Evolutionary conservation across 2,888 invertebrate species (phyloP).

Genomic region (Himalopsyche anomala): DNA sequence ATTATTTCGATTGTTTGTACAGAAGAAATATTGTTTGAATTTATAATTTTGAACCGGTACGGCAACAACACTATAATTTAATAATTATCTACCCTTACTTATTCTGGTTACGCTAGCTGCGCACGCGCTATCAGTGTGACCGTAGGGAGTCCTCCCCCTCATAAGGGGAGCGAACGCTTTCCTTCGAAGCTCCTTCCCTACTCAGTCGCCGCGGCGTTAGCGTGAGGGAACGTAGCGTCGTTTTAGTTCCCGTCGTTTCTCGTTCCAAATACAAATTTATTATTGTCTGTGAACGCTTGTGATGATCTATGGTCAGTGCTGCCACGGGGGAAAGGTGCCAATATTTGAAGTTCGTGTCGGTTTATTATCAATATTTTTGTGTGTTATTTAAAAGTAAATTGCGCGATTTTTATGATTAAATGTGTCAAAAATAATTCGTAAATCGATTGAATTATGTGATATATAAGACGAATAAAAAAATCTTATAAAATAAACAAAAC

Average conservation of each 20-base stretch:
- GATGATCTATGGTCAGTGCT: constrained; percentile 59
- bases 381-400: not conserved
- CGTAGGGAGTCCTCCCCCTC: constrained; percentile 10
- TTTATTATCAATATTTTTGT: not conserved
- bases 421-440: not conserved
- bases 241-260: constrained; percentile 44
- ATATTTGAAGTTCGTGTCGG: constrained; percentile 18
- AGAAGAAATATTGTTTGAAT: no score
- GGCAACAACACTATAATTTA: no score
- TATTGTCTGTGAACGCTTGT: constrained; percentile 47
- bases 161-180: constrained; percentile 34
- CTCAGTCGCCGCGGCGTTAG: constrained; percentile 53
- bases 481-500: no score
- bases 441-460: not conserved
- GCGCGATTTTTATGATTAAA: constrained; percentile 1
- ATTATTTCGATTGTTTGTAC: no score
- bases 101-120: no score
- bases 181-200: constrained; percentile 46
- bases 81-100: no score
- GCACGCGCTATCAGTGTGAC: not conserved
- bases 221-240: constrained; percentile 52
- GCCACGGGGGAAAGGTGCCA: constrained; percentile 47
- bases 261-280: constrained; percentile 55
- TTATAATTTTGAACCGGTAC: no score
- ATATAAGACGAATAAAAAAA: no score